phyloP scores from a whole-genome alignment of 1,140 invertebrate species.

The Temnothorax curvispinosus region DNA sequence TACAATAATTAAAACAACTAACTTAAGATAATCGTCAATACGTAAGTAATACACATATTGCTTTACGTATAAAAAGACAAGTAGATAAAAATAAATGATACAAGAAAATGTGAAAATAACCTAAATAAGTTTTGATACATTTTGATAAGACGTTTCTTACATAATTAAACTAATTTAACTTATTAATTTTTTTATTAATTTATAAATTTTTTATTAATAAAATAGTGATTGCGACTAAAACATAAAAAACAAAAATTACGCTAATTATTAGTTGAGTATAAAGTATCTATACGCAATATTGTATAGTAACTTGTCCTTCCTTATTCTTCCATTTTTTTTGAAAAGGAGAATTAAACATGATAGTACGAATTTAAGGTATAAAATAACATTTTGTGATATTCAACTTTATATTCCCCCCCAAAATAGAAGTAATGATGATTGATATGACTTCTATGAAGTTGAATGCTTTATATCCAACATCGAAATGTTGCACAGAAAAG shows the following conservation, averaged over 20 bases:
- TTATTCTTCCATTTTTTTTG: not conserved
- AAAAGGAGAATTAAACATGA: not conserved
- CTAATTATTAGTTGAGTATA: not conserved
- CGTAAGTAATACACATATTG: not conserved
- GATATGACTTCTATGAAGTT: not conserved
- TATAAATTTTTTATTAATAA: not conserved
- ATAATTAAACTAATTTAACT: not conserved
- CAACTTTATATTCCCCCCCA: not conserved
- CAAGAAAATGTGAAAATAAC: not conserved
- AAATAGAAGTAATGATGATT: slow-evolving; percentile 38
- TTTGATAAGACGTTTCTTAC: not conserved
- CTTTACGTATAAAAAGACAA: not conserved
- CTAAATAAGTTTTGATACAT: not conserved
- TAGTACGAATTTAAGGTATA: not conserved
- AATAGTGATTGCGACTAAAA: not conserved
- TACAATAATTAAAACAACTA: not conserved
- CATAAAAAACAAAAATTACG: not conserved
- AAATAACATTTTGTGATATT: not conserved
- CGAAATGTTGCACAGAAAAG: slow-evolving; percentile 21
- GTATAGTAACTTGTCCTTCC: not conserved
- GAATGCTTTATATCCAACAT: not conserved
- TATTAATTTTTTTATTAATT: not conserved
- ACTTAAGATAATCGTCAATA: not conserved
- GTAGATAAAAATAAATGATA: not conserved
- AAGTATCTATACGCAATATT: not conserved